Base-by-base conservation (phyloP, 53 echinoderm and acorn worm genomes). In the Holothuria scabra region DNA sequence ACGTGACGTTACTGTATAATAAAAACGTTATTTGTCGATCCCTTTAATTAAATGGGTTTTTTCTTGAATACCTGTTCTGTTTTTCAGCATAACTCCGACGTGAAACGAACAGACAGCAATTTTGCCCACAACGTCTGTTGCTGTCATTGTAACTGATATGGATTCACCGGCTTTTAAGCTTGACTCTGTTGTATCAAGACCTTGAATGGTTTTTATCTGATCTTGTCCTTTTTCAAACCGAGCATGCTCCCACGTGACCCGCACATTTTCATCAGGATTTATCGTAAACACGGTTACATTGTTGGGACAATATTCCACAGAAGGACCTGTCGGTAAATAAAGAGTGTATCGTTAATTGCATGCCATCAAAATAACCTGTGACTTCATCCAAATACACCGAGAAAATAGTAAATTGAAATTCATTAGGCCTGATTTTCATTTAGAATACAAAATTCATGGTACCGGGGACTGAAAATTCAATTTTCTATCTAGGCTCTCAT, bases 191-290 rank as follows among this genome's bases (percentile, higher is more conserved):
- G 7, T 21, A 41, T 41, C 44, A 7, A 71, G 46, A 23, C 71
- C 71, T 18, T 41, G 23, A 22, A 23, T 46, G 23, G 44, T 71
- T 10, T 8, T 41, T n/a, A 71, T 71, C 25, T 12, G 71, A 41
- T 71, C 71, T 71, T 71, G 71, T 5, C 71, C 44, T 41, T 20
- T 37, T 24, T 5, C 46, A 32, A 71, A 68, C 16, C 12, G 34
- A 68, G 68, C 68, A 3, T 24, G 19, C n/a, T 68, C 68, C 68
- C 68, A 68, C 14, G 68, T 29, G 31, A 68, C 68, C 2, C n/a
- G 7, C 19, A 68, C 14, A 20, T 34, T 20, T 10, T 31, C 41
- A 8, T 34, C n/a, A 32, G 20, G 7, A 34, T 68, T 35, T 8
- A 33, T 41, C 8, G 12, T 68, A 41, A 37, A 68, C 34, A 37